Evolutionary conservation across 2,113 vertebrate species (phyloP).

Genomic region (Oryzias javanicus): DNA sequence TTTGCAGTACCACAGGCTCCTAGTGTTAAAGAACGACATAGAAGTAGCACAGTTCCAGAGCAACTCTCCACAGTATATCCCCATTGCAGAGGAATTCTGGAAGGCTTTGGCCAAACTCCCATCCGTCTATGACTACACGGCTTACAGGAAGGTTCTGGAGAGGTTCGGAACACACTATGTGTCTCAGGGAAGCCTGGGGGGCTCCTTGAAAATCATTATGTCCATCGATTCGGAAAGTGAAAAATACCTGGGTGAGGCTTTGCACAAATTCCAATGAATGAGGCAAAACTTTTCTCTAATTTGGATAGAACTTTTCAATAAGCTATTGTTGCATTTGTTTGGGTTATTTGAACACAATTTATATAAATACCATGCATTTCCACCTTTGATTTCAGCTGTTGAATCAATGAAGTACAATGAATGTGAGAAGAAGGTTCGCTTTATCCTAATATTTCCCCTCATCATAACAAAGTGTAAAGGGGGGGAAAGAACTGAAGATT

Average conservation of each 20-base stretch:
- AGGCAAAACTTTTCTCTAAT: no score
- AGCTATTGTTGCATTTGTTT: no score
- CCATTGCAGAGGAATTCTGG: constrained; percentile 85
- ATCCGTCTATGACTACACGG: constrained; percentile 76
- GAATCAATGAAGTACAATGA: background rate
- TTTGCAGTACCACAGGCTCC: constrained; percentile 72
- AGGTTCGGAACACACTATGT: constrained; percentile 87
- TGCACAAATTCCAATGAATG: background rate
- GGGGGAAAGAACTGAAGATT: fast-evolving
- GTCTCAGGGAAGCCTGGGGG: constrained; percentile 85
- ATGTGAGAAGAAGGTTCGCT: constrained; percentile 36
- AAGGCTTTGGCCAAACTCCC: constrained; percentile 82
- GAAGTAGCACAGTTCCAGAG: constrained; percentile 88
- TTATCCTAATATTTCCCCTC: constrained; percentile 43
- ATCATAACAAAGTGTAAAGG: background rate
- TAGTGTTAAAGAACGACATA: constrained; percentile 82
- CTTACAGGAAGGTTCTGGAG: constrained; percentile 80
- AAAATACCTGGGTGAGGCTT: constrained; percentile 61
- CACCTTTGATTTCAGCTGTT: constrained; percentile 2
- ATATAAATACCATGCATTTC: background rate
- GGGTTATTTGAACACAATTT: no score
- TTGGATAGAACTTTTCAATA: no score
- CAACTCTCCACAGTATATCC: constrained; percentile 79
- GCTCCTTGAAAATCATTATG: constrained; percentile 78
- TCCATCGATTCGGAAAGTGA: constrained; percentile 69